Conservation (phyloP, 2,888 invertebrate genomes). For the Tenodera sinensis region DNA sequence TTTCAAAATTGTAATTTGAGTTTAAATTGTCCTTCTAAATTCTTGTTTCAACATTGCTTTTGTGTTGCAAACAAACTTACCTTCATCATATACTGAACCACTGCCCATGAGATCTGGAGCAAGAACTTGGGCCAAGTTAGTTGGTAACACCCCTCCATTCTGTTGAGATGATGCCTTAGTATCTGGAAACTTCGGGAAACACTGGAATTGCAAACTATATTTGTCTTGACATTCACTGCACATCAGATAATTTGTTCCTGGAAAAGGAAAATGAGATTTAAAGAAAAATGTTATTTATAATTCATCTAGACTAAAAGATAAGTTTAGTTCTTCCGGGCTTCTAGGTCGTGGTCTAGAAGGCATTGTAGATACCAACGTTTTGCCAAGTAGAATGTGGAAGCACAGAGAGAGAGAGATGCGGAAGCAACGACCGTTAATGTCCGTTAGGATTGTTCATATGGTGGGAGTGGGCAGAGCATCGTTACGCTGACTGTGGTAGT, state of each 20-base stretch:
- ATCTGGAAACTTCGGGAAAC: slow-evolving; percentile 11
- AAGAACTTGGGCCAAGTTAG: slow-evolving; percentile 24
- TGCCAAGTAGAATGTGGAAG: too few species aligned
- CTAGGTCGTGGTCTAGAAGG: too few species aligned
- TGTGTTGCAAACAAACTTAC: not conserved
- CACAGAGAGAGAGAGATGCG: too few species aligned
- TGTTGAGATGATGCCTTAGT: not conserved
- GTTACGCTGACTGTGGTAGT: too few species aligned
- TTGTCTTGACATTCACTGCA: slow-evolving; percentile 52
- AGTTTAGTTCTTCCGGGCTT: too few species aligned
- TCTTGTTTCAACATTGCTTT: too few species aligned
- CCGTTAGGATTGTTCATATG: too few species aligned
- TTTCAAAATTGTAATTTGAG: too few species aligned
- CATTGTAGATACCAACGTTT: too few species aligned
- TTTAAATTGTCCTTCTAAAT: too few species aligned
- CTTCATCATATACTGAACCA: slow-evolving; percentile 38
- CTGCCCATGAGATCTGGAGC: slow-evolving; percentile 47
- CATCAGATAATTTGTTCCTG: slow-evolving; percentile 48
- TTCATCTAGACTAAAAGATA: not conserved
- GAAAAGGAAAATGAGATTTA: slow-evolving; percentile 27
- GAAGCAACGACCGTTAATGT: too few species aligned
- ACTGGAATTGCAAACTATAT: slow-evolving; percentile 38
- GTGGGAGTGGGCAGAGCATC: too few species aligned
- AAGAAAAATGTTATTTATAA: not conserved
- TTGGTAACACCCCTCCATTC: slow-evolving; percentile 10